A percentile compares a stretch with the other conserved stretches of the same genome.
Conservation (phyloP, 2,113 vertebrate species). For the Coreoperca whiteheadi region DNA sequence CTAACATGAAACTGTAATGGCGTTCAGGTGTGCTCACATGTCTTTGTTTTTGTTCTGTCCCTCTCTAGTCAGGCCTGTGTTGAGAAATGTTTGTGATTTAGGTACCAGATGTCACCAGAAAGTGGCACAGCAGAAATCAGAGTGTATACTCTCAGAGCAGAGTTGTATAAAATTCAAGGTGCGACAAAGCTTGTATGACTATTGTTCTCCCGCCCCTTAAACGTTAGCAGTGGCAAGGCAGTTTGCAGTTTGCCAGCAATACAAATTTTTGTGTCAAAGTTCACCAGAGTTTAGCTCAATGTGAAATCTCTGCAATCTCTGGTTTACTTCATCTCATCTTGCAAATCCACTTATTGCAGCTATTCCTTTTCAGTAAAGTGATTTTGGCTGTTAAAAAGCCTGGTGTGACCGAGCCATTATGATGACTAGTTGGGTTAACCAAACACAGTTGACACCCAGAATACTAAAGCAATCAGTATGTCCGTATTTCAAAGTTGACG, state of each 20-base stretch:
- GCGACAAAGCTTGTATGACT: too few relatives aligned
- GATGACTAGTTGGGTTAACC: neutral
- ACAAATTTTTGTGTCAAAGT: too few relatives aligned
- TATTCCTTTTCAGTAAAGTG: neutral
- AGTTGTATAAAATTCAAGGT: too few relatives aligned
- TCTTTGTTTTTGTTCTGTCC: neutral
- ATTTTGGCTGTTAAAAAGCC: neutral
- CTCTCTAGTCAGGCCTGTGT: neutral
- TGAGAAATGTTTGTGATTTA: neutral
- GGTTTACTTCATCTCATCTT: too few relatives aligned
- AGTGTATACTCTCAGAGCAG: too few relatives aligned
- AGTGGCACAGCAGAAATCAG: neutral
- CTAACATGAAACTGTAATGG: neutral
- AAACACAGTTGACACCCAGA: neutral
- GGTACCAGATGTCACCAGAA: neutral
- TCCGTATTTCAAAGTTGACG: neutral
- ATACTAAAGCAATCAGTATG: neutral
- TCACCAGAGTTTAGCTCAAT: too few relatives aligned
- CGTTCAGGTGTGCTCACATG: neutral
- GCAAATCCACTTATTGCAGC: neutral
- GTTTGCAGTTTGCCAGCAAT: too few relatives aligned
- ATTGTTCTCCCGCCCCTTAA: too few relatives aligned
- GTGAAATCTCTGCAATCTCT: too few relatives aligned
- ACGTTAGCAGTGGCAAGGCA: too few relatives aligned
- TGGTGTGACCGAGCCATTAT: neutral